phyloP scores from a whole-genome alignment of 2,888 invertebrate species.

The Caenorhabditis sp. region DNA sequence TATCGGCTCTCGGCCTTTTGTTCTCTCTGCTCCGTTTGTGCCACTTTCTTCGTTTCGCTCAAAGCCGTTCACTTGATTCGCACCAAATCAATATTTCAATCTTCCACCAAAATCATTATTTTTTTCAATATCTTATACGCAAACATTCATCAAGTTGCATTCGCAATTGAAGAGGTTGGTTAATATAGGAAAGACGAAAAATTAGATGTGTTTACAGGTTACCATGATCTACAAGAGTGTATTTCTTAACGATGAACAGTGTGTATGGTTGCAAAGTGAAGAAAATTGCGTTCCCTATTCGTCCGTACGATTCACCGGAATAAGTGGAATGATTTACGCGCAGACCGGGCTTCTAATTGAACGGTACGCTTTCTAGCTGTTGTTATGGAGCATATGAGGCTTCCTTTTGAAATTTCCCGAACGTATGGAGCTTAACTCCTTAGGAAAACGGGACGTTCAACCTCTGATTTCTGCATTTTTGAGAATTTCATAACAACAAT shows the following conservation, averaged over 20 bases:
- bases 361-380: constrained; percentile 1
- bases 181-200: neutral
- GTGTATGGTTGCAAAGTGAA: constrained; percentile 16
- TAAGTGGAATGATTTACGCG: constrained; percentile 29
- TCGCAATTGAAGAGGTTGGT: constrained; percentile 9
- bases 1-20: neutral
- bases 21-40: neutral
- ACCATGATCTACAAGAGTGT: constrained; percentile 16
- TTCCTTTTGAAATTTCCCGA: no score
- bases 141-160: constrained; percentile 10
- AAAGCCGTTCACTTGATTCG: constrained; percentile 9
- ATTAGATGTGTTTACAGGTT: constrained; percentile 20
- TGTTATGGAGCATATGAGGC: neutral
- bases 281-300: constrained; percentile 13
- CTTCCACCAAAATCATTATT: constrained; percentile 20
- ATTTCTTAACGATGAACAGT: constrained; percentile 3
- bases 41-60: constrained; percentile 9
- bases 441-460: no score
- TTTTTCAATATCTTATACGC: constrained; percentile 26
- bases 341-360: constrained; percentile 32
- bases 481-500: no score
- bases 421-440: no score
- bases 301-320: neutral
- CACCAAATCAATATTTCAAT: constrained; percentile 36
- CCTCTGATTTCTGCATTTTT: no score